A percentile compares a stretch with the other conserved stretches of the same genome.
Conservation (phyloP, 2,113 vertebrate species). For the Puntigrus tetrazona region DNA sequence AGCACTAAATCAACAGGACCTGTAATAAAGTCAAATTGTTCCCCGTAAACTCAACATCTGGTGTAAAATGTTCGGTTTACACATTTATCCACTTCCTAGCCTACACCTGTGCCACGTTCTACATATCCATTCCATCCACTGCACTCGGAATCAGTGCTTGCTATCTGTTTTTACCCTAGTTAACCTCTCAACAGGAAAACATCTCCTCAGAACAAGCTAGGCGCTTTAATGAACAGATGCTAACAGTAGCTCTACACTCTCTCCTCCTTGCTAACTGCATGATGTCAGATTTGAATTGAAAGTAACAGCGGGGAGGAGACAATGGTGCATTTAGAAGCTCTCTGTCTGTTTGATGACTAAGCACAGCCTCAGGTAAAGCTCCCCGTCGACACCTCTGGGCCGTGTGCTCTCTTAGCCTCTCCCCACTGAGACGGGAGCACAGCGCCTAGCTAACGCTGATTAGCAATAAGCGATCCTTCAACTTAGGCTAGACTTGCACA, state of each 20-base stretch:
- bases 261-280: constrained; percentile 49
- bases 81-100: neutral
- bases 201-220: neutral
- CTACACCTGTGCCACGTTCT: neutral
- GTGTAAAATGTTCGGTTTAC: neutral
- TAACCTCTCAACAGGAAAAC: constrained; percentile 18
- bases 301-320: constrained; percentile 60
- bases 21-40: neutral
- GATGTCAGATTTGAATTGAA: constrained; percentile 62
- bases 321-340: constrained; percentile 56
- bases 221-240: constrained; percentile 40
- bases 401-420: constrained; percentile 22
- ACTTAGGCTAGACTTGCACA: neutral
- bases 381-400: constrained; percentile 31
- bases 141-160: neutral
- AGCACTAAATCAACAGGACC: neutral
- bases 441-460: neutral
- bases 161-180: neutral
- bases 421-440: constrained; percentile 26
- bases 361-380: constrained; percentile 50
- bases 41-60: neutral
- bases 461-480: constrained; percentile 11
- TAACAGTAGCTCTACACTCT: constrained; percentile 46
- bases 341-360: constrained; percentile 46
- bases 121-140: neutral